Base-by-base conservation (phyloP, 2,888 invertebrate species). In the Parnassius glacialis region DNA sequence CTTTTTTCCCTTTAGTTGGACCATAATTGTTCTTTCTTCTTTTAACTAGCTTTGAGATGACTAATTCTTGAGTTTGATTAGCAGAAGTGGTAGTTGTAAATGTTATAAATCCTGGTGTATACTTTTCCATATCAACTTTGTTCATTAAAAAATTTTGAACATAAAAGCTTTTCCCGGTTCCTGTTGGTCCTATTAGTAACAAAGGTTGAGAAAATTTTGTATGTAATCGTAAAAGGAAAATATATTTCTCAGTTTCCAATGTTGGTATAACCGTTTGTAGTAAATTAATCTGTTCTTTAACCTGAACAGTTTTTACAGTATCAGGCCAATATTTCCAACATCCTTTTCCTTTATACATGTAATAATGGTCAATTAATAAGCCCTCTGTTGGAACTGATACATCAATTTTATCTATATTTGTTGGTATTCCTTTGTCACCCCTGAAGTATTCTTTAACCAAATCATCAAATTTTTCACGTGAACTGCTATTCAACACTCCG, bases 291-390 rank as follows among this genome's bases (percentile, higher is more conserved):
- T 93, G 92, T 71, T 95, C 94, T 65, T 89, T 92, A 5, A 92
- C 74, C 69, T 85, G 85, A 44, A 87, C 80, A 47, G 83, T 76
- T 74, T 93, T 94, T 0, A 96, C 94, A 56, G 95, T 78, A 61
- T 98, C 98, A 1, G 94, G 94, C 95, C 97, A 98, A 59, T 94
- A 94, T 76, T 96, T 96, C 98, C 98, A 98, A 56, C 92, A 92
- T 0, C 98, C 98, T 80, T 96, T 95, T 51, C 94, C 94, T 81
- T 95, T 96, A 75, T 93, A 96, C 80, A 95, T 92, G 76, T 96
- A 98, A 72, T 93, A 93, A 81, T 96, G 96, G 80, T 98, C 98
- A 70, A 95, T 94, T 9, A 98, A 84, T 57, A 94, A 81, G 0
- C 97, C 96, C 64, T 97, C 97, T 0, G 86, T 69, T 0, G 98